Conservation (phyloP, 2,797 vertebrate genomes). For the Platalea minor region DNA sequence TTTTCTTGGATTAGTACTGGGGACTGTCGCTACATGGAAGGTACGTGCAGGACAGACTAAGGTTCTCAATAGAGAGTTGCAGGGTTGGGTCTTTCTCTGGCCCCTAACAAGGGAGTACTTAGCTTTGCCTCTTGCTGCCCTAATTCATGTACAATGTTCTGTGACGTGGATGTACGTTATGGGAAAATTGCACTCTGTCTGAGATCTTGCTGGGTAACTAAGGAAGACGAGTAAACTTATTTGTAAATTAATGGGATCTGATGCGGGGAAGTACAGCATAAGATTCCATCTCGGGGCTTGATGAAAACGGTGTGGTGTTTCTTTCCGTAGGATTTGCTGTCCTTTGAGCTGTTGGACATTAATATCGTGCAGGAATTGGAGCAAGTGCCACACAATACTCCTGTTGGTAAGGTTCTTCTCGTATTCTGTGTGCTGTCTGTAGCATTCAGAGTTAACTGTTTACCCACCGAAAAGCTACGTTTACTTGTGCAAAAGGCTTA, state of each 20-base stretch:
- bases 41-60: not conserved
- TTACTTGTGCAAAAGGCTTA: not conserved
- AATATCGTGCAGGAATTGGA: constrained; percentile 97
- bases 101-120: not conserved
- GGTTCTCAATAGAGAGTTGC: not conserved
- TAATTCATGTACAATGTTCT: not conserved
- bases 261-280: not conserved
- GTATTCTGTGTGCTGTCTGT: not conserved
- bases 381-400: constrained; percentile 91
- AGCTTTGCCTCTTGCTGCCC: not conserved
- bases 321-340: constrained; percentile 87
- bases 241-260: not conserved
- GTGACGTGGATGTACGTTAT: not conserved
- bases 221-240: not conserved
- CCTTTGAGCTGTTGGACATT: constrained; percentile 95
- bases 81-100: not conserved
- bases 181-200: not conserved
- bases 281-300: not conserved
- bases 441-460: not conserved
- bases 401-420: constrained; percentile 83
- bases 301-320: not conserved
- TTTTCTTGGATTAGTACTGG: not conserved
- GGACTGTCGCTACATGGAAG: not conserved
- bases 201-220: not conserved
- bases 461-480: not conserved